A percentile compares a stretch with the other conserved stretches of the same genome.
Evolutionary conservation across 92 coral and sea anemone species (phyloP).

Genomic region (Porites divaricata): DNA sequence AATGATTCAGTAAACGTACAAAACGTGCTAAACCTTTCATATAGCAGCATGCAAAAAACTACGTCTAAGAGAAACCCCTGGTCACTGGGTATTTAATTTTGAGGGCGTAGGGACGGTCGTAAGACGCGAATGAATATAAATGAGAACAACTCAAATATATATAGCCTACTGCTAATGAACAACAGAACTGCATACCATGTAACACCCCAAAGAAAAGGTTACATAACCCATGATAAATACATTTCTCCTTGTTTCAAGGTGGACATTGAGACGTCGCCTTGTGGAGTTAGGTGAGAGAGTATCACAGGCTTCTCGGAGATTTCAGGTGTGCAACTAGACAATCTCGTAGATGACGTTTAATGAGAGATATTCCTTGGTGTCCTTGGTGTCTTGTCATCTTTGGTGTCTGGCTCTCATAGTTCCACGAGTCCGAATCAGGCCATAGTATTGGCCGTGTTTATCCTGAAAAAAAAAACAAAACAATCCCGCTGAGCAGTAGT

Average conservation of each 20-base stretch:
- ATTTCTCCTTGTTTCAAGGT: constrained; percentile 54
- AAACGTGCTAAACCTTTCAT: too few species aligned
- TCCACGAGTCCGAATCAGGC: constrained; percentile 63
- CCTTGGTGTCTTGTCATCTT: constrained; percentile 60
- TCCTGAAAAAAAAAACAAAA: constrained; percentile 51
- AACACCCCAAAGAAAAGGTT: too few species aligned
- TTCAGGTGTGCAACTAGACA: constrained; percentile 53
- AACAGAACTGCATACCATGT: too few species aligned
- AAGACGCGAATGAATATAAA: too few species aligned
- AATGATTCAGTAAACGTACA: too few species aligned
- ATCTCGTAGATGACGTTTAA: constrained; percentile 34
- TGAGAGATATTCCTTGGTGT: constrained; percentile 49
- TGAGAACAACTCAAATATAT: too few species aligned
- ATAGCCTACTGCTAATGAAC: too few species aligned
- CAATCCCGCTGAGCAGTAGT: constrained; percentile 58
- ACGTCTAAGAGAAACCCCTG: too few species aligned
- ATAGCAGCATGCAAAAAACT: too few species aligned
- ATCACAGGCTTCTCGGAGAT: constrained; percentile 53
- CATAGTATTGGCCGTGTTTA: constrained; percentile 55
- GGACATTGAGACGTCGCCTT: constrained; percentile 60
- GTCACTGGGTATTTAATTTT: too few species aligned
- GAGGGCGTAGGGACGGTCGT: too few species aligned
- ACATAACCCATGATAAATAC: too few species aligned
- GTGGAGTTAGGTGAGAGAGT: constrained; percentile 56
- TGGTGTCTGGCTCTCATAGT: constrained; percentile 59